These are phyloP conservation scores for Sarcophaga variegata DNA, from an alignment of 2,888 invertebrate genomes.

Conservation along the genomic window DNA sequence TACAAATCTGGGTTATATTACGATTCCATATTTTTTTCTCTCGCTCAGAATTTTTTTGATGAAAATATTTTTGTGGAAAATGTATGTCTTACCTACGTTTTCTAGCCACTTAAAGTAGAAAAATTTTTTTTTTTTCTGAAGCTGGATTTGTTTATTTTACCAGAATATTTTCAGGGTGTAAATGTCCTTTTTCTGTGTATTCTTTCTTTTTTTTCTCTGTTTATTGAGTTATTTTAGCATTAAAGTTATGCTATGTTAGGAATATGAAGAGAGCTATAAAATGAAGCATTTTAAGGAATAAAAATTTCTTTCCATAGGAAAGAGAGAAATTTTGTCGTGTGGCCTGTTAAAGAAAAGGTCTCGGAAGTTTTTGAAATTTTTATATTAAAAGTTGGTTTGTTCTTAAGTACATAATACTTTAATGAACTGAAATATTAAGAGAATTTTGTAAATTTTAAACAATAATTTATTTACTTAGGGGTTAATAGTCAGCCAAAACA, in stretches of 20 bases:
- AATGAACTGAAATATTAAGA: too few species aligned
- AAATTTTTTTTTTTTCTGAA: background rate
- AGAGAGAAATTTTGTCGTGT: too few species aligned
- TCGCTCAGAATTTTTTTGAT: too few species aligned
- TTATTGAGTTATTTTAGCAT: conserved; percentile 4
- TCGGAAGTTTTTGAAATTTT: conserved; percentile 33
- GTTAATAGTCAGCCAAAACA: too few species aligned
- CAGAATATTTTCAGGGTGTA: too few species aligned
- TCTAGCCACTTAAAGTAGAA: conserved; percentile 59
- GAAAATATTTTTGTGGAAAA: too few species aligned
- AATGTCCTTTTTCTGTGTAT: too few species aligned
- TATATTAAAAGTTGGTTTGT: conserved; percentile 32
- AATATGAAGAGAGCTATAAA: conserved; percentile 58
- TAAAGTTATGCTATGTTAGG: conserved; percentile 61
- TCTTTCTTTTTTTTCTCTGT: too few species aligned
- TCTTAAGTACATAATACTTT: too few species aligned
- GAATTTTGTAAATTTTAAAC: too few species aligned
- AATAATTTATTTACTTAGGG: too few species aligned
- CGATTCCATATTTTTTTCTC: conserved; percentile 34
- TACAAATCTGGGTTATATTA: conserved; percentile 78
- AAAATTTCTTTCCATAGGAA: conserved; percentile 4
- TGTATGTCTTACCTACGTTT: conserved; percentile 51
- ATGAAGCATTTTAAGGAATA: conserved; percentile 59
- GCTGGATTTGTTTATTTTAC: too few species aligned
- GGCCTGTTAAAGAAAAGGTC: conserved; percentile 40